Base-by-base conservation (phyloP, 2,113 vertebrate species). In the Tympanuchus pallidicinctus region DNA sequence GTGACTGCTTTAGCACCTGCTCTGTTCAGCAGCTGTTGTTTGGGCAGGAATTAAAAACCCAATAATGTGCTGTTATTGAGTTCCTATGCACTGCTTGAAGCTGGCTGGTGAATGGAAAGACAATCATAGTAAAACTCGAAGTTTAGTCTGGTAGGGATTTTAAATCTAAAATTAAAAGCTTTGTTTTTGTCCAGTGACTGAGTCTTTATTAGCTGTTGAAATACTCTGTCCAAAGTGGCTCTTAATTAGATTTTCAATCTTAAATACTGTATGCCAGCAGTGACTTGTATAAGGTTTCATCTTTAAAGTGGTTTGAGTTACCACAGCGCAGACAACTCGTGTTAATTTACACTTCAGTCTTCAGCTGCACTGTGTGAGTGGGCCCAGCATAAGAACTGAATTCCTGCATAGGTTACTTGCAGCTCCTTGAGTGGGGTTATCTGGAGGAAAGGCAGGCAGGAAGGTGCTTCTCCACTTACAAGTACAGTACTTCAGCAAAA, bases 401-500 rank as follows among this genome's bases (percentile, higher is more conserved):
- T 94, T 82, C 48, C 67, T 77, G 36, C 74, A n/a, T 78, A 54
- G 0, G 2, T 48, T 75, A 25, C 77, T 94, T 92, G 80, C 65
- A 78, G 61, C 34, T 82, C 65, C 2, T 76, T 90, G 47, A 66
- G 30, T 90, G 86, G 72, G 90, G 34, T 83, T 95, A 81, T 86
- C 88, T 88, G 80, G 88, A 91, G 92, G 91, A 91, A 88, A 88
- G 86, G 85, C 82, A 74, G 90, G 76, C 67, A 92, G 80, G 83
- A 96, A 96, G 94, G 89, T 95, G 74, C 70, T 90, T 92, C 96
- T 96, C 90, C 76, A 92, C 83, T 89, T 43, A 72, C 70, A 54
- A 90, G 92, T 93, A 81, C 77, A 69, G 81, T 83, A 82, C 95
- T 96, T 92, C 40, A 93, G 86, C 86, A 92, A 87, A 94, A 92